Conservation (phyloP, 2,888 invertebrate genomes). For the Diarsia mendica region DNA sequence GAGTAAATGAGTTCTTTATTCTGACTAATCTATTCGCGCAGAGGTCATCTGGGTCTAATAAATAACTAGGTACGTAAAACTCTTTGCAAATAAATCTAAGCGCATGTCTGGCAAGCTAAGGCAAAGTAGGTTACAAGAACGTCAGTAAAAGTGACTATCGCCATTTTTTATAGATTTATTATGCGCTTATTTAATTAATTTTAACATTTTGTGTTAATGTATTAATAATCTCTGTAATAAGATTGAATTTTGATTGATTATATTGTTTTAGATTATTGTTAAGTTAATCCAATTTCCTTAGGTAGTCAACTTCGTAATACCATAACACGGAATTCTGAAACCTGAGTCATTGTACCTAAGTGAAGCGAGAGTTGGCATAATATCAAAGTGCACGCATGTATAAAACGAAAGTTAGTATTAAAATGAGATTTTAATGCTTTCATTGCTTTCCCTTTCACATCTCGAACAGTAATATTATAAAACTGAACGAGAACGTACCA, state of each 20-base stretch:
- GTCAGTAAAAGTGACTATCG: neutral
- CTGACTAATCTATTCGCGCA: neutral
- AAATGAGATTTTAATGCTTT: constrained; percentile 54
- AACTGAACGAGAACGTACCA: constrained; percentile 21
- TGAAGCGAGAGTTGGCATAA: constrained; percentile 40
- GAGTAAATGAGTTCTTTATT: neutral
- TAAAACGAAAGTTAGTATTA: constrained; percentile 58
- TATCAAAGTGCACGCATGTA: constrained; percentile 49
- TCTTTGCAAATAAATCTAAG: neutral
- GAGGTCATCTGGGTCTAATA: neutral
- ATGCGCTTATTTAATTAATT: neutral
- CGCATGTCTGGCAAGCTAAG: neutral
- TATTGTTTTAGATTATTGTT: neutral
- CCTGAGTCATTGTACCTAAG: constrained; percentile 7
- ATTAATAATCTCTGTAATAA: neutral
- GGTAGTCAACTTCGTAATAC: neutral
- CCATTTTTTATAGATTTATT: neutral
- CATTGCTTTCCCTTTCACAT: constrained; percentile 64
- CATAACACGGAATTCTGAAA: neutral
- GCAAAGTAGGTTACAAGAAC: constrained; percentile 14
- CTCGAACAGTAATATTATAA: constrained; percentile 34
- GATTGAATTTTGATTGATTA: neutral
- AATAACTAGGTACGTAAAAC: neutral
- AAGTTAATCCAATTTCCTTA: neutral
- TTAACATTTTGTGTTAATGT: neutral